Evolutionary conservation across 2,113 vertebrate species (phyloP).

Genomic region (Sapajus apella): DNA sequence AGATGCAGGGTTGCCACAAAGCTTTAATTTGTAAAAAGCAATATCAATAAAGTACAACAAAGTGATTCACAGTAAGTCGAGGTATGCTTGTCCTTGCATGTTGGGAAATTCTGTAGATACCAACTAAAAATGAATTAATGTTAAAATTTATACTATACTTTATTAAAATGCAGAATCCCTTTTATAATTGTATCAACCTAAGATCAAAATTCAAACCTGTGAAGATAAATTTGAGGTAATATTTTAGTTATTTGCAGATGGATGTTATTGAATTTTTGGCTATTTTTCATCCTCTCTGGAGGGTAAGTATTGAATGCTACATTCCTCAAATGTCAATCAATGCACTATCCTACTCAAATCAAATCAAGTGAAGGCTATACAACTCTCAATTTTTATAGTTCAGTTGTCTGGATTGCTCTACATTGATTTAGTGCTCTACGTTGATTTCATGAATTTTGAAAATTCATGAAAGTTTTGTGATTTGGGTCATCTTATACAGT

Average conservation of each 20-base stretch:
- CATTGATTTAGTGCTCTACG: conserved; percentile 42
- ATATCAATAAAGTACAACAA: background rate
- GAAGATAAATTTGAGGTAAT: background rate
- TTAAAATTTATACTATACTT: background rate
- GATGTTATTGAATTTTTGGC: background rate
- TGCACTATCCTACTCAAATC: conserved; percentile 9
- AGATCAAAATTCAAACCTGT: background rate
- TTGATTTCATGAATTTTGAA: too few species aligned
- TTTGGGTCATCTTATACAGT: background rate
- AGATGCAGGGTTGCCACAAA: background rate
- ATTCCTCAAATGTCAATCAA: conserved; percentile 59
- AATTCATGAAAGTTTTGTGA: conserved; percentile 35
- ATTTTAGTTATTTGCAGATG: background rate
- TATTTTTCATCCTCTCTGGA: conserved; percentile 19
- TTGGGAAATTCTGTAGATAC: background rate
- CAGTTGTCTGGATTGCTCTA: conserved; percentile 11
- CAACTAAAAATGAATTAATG: background rate
- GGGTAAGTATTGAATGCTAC: conserved; percentile 33
- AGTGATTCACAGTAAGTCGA: background rate
- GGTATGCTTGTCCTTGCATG: background rate
- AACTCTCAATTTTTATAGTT: conserved; percentile 14
- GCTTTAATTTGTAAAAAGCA: background rate
- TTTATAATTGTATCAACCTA: background rate
- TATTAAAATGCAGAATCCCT: background rate
- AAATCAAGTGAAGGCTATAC: conserved; percentile 11